Base-by-base conservation (phyloP, 2,888 invertebrate species). In the Limnephilus rhombicus region DNA sequence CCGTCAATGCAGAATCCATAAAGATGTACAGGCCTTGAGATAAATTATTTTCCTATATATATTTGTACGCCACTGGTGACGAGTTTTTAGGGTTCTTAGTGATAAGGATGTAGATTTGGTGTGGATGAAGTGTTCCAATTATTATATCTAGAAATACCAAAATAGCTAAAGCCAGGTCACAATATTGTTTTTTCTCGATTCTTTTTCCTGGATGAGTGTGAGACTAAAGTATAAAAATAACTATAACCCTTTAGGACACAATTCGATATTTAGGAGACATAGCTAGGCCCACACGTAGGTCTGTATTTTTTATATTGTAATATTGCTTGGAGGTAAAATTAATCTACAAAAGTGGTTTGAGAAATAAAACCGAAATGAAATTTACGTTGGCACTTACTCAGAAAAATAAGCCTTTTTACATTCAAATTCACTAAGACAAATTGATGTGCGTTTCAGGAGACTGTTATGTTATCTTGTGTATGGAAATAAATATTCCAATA, bases 401-500 rank as follows among this genome's bases (percentile, higher is more conserved):
- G 68, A 53, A 87, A 87, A 87, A 68, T 31, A 53, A 49, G 87
- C 53, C n/a, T 37, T 49, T 86, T 87, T 87, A 45, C 88, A 80
- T 89, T 80, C 80, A 80, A 89, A 80, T 89, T 89, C 80, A 80
- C 88, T 80, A 80, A 80, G 80, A 80, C 37, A 89, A 37, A 89
- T 89, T 89, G 68, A 80, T 80, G 83, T 18, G 86, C 86, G n/a
- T 24, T 45, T 41, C 86, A 41, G 85, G 45, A 31, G 29, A 37
- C 87, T 87, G 88, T n/a, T 89, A 34, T 80, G 80, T 37, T 88
- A 37, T 37, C 24, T 86, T 45, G 86, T 49, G 80, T 88, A 88
- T 83, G 68, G 68, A 90, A 83, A 92, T 86, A 92, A 85, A 92
- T 90, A 85, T 90, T 85, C 86, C 80, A 92, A 92, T 86, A 86